A percentile compares a stretch with the other conserved stretches of the same genome.
These are phyloP conservation scores for Sebastes elongatus DNA, from an alignment of 2,797 vertebrate genomes.

Conservation along the genomic window DNA sequence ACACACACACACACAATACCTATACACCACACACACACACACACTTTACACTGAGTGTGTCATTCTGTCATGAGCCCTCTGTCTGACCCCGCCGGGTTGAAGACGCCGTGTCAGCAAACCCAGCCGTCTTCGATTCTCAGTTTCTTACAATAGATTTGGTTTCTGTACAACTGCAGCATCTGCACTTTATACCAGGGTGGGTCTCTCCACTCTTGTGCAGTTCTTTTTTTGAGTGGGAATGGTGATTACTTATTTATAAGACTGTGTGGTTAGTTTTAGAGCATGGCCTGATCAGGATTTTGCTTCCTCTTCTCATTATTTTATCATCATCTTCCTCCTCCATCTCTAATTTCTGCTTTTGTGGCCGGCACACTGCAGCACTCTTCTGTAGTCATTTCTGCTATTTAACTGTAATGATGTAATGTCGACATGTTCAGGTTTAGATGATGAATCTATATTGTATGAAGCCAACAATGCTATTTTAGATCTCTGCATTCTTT, in stretches of 20 bases:
- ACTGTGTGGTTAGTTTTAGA: slow-evolving; percentile 24
- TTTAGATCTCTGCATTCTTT: not conserved
- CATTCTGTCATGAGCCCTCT: slow-evolving; percentile 47
- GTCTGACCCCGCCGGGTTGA: slow-evolving; percentile 24
- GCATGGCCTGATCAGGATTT: slow-evolving; percentile 29
- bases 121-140: slow-evolving; percentile 14
- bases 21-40: slow-evolving; percentile 17
- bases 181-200: slow-evolving; percentile 17
- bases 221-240: slow-evolving; percentile 8
- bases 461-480: not conserved
- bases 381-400: not conserved
- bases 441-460: not conserved
- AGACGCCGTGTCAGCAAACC: slow-evolving; percentile 59
- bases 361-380: not conserved
- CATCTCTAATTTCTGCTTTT: slow-evolving; percentile 16
- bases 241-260: slow-evolving; percentile 65
- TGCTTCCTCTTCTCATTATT: slow-evolving; percentile 30
- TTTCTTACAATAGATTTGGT: slow-evolving; percentile 50
- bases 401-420: not conserved
- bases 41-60: slow-evolving; percentile 43
- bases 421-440: not conserved
- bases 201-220: not conserved
- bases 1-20: slow-evolving; percentile 1
- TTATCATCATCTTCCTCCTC: slow-evolving; percentile 18
- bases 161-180: slow-evolving; percentile 43